Percentiles rank a stretch among this genome's conserved stretches.
Evolutionary conservation across 2,797 vertebrate genomes (phyloP).

Genomic region (Dipus sagitta): DNA sequence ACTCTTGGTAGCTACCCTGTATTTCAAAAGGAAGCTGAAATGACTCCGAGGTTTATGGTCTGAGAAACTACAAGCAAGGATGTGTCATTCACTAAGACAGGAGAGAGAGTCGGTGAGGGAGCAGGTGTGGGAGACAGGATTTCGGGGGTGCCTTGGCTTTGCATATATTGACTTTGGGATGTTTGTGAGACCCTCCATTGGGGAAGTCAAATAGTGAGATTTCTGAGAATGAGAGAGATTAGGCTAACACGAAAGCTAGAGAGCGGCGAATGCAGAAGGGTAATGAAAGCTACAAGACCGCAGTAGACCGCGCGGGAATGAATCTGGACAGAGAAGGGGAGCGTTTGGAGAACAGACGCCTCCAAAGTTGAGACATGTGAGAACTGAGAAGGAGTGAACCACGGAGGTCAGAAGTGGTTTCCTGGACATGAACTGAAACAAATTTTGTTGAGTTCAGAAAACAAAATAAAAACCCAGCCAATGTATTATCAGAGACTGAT

Average conservation of each 20-base stretch:
- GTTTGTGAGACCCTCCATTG: neutral
- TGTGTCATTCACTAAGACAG: neutral
- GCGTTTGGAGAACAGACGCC: neutral
- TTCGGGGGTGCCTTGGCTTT: neutral
- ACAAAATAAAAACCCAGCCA: neutral
- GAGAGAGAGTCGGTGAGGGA: neutral
- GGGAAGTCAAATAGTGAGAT: neutral
- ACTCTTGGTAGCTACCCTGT: neutral
- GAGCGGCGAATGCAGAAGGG: neutral
- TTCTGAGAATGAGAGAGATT: neutral
- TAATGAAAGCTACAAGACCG: neutral
- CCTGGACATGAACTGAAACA: slow-evolving; percentile 4
- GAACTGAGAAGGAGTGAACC: neutral
- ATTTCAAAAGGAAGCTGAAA: neutral
- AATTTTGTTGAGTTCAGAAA: slow-evolving; percentile 24
- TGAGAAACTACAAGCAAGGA: slow-evolving; percentile 13
- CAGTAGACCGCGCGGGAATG: neutral
- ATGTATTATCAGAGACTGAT: neutral
- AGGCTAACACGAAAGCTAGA: neutral
- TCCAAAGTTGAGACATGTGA: slow-evolving; percentile 32
- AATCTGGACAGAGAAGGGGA: slow-evolving; percentile 1
- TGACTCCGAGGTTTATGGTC: neutral
- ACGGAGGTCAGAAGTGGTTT: neutral
- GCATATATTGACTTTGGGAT: neutral
- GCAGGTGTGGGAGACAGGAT: neutral